Evolutionary conservation across 2,888 invertebrate species (phyloP), one percentile per base, ranked within the genome.

Genomic region (Spilarctia lutea): DNA sequence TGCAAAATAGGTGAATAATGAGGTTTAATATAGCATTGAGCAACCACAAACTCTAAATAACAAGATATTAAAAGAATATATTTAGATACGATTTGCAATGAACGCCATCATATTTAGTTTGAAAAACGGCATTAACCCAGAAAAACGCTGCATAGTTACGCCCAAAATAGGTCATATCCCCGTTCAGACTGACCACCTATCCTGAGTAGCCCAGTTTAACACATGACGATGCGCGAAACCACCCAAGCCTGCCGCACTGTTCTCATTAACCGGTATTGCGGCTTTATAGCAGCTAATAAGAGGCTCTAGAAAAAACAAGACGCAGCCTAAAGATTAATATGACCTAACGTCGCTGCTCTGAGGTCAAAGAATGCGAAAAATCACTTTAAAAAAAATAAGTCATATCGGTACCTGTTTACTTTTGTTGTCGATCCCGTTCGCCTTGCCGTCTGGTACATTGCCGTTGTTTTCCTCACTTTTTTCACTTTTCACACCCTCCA

Each of bases 351-450:
- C 24, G 42, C 75, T 73, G 45, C 75, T 79, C 74, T 69, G 65
- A 80, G 70, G 68, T 56, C 72, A 78, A 66, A 84, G 70, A 68
- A 84, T 79, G 73, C 75, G 76, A 80, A 82, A 87, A 87, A 86
- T 80, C 78, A 75, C 76, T 68, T 70, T 81, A 83, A 88, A 90
- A 89, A 86, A 84, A 89, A 88, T 89, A 83, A 86, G 85, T 85
- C 83, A 83, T 87, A 85, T 89, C 86, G 80, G 86, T 94, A 95
- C 96, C 95, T 96, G 96, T 94, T 96, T 96, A 94, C 93, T 95
- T 93, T 95, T 96, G 93, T 95, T 96, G 94, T 96, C 96, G 90
- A 94, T 96, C 91, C 96, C 96, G 91, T 96, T 96, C 89, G 95
- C 92, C 91, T 96, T 96, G 90, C 93, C 91, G 90, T 96, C 96